These are phyloP conservation scores for Caenorhabditis sp. DNA, from an alignment of 2,888 invertebrate genomes.

Conservation along the genomic window DNA sequence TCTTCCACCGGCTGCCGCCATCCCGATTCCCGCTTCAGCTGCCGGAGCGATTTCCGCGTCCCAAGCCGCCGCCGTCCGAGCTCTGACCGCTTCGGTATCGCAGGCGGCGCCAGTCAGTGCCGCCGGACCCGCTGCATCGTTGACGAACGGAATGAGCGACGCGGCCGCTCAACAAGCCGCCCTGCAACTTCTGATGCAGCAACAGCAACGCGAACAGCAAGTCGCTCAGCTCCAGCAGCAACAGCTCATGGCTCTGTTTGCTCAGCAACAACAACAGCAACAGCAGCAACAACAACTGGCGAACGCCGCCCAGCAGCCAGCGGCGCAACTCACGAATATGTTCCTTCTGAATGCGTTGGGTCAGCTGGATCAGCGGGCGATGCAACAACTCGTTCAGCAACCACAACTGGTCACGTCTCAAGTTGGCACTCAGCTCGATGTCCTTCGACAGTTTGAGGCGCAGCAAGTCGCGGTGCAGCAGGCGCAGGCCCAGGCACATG, in stretches of 20 bases:
- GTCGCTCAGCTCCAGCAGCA: background rate
- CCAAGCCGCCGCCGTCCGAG: background rate
- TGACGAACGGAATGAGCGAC: conserved; percentile 55
- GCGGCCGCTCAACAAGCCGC: conserved; percentile 47
- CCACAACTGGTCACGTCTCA: background rate
- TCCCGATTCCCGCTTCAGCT: background rate
- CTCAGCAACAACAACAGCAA: conserved; percentile 1
- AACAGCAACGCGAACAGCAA: conserved; percentile 8
- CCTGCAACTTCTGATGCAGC: conserved; percentile 28
- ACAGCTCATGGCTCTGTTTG: conserved; percentile 3
- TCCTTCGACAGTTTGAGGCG: background rate
- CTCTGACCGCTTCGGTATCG: background rate
- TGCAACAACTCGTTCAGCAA: background rate
- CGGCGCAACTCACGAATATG: background rate
- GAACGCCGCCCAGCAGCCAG: background rate
- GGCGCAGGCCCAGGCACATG: conserved; percentile 4
- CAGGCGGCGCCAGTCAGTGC: conserved; percentile 16
- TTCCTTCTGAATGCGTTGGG: background rate
- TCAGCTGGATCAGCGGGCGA: background rate
- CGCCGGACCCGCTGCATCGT: conserved; percentile 33
- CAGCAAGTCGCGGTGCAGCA: background rate
- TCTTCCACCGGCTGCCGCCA: conserved; percentile 42
- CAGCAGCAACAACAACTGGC: conserved; percentile 3
- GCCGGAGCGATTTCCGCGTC: background rate
- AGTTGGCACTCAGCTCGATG: background rate